Base-by-base conservation (phyloP, 2,113 vertebrate genomes). In the Brachypteracias leptosomus region DNA sequence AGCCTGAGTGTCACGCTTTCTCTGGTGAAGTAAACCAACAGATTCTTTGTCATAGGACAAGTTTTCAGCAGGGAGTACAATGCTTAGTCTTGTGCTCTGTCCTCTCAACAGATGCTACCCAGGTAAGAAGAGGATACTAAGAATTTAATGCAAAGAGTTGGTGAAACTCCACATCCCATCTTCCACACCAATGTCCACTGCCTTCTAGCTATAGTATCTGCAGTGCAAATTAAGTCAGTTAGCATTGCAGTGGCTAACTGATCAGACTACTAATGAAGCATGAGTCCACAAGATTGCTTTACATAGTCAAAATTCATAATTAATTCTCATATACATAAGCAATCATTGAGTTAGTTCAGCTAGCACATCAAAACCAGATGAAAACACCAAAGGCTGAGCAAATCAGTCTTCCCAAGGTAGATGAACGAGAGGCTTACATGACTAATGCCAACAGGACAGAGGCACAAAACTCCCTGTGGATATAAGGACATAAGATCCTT, bases 401-500 rank as follows among this genome's bases (percentile, higher is more conserved):
- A 72, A 93, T 95, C 90, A 51, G 31, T 85, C 93, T 76, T 90
- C 66, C 93, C 80, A 75, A 92, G 86, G 90, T 62, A 89, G 85
- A 58, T 24, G 83, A 85, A 61, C 15, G 91, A 87, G 73, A 92
- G 79, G 92, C 92, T 96, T 96, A 97, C 93, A 87, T 1, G 90
- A 16, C 25, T 95, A 88, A 94, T 67, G 88, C 85, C 90, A 93
- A 8, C 80, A 93, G 95, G 96, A 94, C 92, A 89, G 85, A 75
- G 85, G 44, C 83, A 78, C 40, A 13, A 2, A 68, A 35, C 89
- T 95, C 95, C 90, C 92, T 21, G 88, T 51, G 83, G 90, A 49
- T 84, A 80, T 58, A 55, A 94, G 86, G 92, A 95, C 80, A 26
- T 66, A 78, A 96, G 95, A 96, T 93, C 86, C 96, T 96, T 82